Percentiles rank a stretch among this genome's conserved stretches.
These are phyloP conservation scores for Manacus vitellinus DNA, from an alignment of 2,113 vertebrate species.

Conservation along the genomic window DNA sequence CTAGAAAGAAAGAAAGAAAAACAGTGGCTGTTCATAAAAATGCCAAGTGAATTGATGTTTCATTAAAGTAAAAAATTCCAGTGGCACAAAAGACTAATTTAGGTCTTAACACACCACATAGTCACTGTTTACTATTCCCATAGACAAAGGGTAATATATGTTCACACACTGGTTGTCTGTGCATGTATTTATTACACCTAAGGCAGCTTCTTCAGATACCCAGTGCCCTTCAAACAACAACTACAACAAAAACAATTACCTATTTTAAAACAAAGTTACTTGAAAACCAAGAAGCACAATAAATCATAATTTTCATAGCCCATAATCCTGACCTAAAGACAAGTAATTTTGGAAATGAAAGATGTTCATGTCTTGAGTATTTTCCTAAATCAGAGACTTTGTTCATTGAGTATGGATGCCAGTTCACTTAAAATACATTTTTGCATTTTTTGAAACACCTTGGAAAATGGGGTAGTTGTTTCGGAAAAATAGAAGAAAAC, in stretches of 20 bases:
- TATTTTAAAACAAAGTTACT: neutral
- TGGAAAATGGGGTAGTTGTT: neutral
- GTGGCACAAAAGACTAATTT: neutral
- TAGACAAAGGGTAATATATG: neutral
- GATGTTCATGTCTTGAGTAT: neutral
- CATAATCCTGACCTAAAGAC: neutral
- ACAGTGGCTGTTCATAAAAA: neutral
- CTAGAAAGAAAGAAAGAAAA: neutral
- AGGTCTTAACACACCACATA: neutral
- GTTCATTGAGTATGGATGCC: neutral
- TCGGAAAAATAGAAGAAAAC: neutral
- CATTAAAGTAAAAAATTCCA: neutral
- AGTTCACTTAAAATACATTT: neutral
- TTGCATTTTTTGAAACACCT: neutral
- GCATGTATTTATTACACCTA: neutral
- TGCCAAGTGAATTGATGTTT: neutral
- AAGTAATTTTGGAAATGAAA: neutral
- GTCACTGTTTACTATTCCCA: neutral
- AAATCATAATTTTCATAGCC: neutral
- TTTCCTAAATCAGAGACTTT: neutral
- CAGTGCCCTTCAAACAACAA: neutral
- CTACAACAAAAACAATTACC: neutral
- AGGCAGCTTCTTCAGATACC: neutral
- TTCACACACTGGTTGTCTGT: neutral
- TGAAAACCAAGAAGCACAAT: neutral